Percentiles rank a stretch among this genome's conserved stretches.
Evolutionary conservation across 2,888 invertebrate species (phyloP).

Genomic region (Gortyna flavago): DNA sequence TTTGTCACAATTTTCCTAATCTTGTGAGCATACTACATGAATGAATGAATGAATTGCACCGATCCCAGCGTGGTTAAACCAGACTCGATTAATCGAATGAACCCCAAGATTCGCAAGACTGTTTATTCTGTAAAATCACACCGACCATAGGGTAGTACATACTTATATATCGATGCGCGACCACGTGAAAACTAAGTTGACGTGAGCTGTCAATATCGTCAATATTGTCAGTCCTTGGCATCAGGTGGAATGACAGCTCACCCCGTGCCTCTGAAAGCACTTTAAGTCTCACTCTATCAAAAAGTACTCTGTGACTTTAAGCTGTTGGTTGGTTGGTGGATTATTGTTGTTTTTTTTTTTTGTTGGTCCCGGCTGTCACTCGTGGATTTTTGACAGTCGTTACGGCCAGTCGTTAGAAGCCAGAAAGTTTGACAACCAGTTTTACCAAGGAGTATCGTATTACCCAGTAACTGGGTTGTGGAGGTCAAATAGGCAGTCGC

Average conservation of each 20-base stretch:
- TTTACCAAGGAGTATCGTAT: neutral
- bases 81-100: too few relatives aligned
- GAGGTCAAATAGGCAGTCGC: neutral
- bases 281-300: too few relatives aligned
- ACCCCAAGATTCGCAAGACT: too few relatives aligned
- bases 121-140: neutral
- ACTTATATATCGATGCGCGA: too few relatives aligned
- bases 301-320: too few relatives aligned
- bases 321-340: too few relatives aligned
- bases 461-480: neutral
- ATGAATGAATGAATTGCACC: too few relatives aligned
- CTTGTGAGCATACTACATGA: neutral
- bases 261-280: neutral
- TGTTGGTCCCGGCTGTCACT: too few relatives aligned
- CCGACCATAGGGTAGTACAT: too few relatives aligned
- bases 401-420: too few relatives aligned
- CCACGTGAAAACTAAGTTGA: neutral
- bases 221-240: neutral
- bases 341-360: too few relatives aligned
- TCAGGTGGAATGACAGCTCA: neutral
- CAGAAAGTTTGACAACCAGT: neutral
- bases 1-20: neutral
- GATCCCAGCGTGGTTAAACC: too few relatives aligned
- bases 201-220: neutral
- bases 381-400: neutral